Percentiles rank a stretch among this genome's conserved stretches.
Conservation (phyloP, 2,888 invertebrate species). For the Capitulum mitella region DNA sequence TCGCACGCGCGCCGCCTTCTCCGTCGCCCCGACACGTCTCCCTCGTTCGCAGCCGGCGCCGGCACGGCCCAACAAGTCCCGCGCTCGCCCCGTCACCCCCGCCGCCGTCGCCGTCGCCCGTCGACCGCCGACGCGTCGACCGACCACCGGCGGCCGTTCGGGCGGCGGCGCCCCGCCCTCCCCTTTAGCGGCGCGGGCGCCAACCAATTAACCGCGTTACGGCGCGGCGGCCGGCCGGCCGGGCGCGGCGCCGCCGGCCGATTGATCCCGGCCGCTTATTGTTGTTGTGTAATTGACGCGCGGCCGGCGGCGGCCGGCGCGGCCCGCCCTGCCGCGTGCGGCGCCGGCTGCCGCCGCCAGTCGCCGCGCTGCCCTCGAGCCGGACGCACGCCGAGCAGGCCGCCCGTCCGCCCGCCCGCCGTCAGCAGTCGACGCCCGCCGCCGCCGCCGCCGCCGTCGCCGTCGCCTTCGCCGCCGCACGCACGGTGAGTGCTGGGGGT, state of each 20-base stretch:
- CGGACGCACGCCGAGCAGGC: not conserved
- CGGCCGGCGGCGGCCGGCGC: not conserved
- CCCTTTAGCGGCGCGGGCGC: slow-evolving; percentile 10
- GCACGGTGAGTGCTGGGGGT: too few relatives aligned
- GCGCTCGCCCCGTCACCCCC: not conserved
- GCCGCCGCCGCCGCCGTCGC: not conserved
- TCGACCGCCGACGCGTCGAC: too few relatives aligned
- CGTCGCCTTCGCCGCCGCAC: not conserved
- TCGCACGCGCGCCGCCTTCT: slow-evolving; percentile 42
- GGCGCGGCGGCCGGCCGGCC: not conserved
- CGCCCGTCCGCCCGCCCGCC: not conserved
- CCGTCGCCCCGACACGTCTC: not conserved
- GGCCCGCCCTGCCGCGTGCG: not conserved
- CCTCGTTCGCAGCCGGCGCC: not conserved
- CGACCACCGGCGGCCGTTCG: too few relatives aligned
- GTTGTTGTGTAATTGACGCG: slow-evolving; percentile 22
- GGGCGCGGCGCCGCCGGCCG: not conserved
- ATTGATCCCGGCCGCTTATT: slow-evolving; percentile 10
- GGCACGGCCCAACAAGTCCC: not conserved
- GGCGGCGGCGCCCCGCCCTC: not conserved
- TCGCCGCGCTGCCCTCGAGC: too few relatives aligned
- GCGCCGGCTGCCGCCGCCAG: not conserved
- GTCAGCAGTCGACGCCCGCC: not conserved
- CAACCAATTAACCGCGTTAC: slow-evolving; percentile 9
- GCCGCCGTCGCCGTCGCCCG: too few relatives aligned